Evolutionary conservation across 2,888 invertebrate species (phyloP).

Genomic region (Ceraclea dissimilis): DNA sequence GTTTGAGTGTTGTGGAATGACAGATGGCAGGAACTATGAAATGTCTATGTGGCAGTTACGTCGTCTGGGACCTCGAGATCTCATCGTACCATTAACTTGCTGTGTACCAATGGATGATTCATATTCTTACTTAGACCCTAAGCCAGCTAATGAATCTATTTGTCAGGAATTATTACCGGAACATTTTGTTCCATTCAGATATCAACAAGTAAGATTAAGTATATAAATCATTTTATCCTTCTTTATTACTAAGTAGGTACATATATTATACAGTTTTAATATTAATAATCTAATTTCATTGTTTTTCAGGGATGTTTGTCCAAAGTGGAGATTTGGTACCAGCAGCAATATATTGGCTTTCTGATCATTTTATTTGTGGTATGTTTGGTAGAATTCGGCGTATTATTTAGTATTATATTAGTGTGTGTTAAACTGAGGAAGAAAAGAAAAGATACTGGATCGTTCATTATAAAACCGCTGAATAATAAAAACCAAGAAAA

Average conservation of each 20-base stretch:
- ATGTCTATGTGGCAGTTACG: conserved; percentile 73
- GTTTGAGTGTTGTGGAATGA: conserved; percentile 77
- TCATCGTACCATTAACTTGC: conserved; percentile 62
- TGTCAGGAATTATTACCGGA: conserved; percentile 61
- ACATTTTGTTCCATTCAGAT: conserved; percentile 49
- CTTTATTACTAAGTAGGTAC: too few species aligned
- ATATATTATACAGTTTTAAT: too few species aligned
- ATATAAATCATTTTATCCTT: too few species aligned
- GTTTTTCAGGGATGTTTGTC: conserved; percentile 57
- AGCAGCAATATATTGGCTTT: conserved; percentile 64
- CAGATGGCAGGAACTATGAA: conserved; percentile 71
- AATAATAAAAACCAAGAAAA: conserved; percentile 40
- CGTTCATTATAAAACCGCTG: conserved; percentile 37
- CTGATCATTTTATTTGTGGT: conserved; percentile 57
- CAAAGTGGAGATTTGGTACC: conserved; percentile 67
- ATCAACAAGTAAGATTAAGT: conserved; percentile 44
- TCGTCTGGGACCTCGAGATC: conserved; percentile 61
- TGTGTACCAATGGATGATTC: conserved; percentile 57
- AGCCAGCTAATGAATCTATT: conserved; percentile 59
- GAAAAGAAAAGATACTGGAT: conserved; percentile 41
- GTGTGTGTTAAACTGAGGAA: conserved; percentile 59
- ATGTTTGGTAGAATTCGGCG: conserved; percentile 65
- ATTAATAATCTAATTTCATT: neutral
- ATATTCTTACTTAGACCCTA: conserved; percentile 64
- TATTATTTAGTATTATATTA: conserved; percentile 61